Conservation (phyloP, 2,888 invertebrate species). For the Tortricodes alternella region DNA sequence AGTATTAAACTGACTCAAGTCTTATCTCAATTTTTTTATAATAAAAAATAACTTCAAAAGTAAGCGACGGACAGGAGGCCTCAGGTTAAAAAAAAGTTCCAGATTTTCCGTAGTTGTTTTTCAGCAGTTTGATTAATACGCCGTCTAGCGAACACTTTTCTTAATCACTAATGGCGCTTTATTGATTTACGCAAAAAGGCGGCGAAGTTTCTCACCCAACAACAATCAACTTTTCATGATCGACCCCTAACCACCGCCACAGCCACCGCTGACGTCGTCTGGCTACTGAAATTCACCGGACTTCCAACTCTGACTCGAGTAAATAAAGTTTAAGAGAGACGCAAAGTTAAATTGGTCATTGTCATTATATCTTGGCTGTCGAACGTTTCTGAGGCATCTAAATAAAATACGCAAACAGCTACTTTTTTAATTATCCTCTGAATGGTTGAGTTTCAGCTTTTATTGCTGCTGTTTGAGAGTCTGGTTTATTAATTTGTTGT, state of each 20-base stretch:
- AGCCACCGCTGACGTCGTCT: background rate
- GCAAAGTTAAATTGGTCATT: slow-evolving; percentile 3
- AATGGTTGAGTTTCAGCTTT: slow-evolving; percentile 10
- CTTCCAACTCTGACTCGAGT: background rate
- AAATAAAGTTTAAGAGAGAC: background rate
- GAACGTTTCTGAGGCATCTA: background rate
- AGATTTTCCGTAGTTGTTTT: slow-evolving; percentile 6
- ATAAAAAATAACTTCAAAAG: background rate
- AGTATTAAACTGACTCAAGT: too few relatives aligned
- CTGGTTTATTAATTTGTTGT: slow-evolving; percentile 9
- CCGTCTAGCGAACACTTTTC: background rate
- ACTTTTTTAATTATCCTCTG: slow-evolving; percentile 22
- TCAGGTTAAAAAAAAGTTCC: slow-evolving; percentile 10
- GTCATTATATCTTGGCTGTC: slow-evolving; percentile 5
- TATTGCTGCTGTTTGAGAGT: slow-evolving; percentile 10
- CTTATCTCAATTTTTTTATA: background rate
- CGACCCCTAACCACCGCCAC: background rate
- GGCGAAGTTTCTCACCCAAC: background rate
- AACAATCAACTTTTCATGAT: slow-evolving; percentile 15
- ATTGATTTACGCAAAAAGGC: slow-evolving; percentile 17
- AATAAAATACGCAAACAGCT: slow-evolving; percentile 24
- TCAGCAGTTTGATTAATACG: slow-evolving; percentile 12
- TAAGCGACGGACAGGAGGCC: too few relatives aligned
- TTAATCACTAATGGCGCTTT: slow-evolving; percentile 15
- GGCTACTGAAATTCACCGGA: background rate